Conservation (phyloP, 2,797 vertebrate species). For the Cuculus canorus region DNA sequence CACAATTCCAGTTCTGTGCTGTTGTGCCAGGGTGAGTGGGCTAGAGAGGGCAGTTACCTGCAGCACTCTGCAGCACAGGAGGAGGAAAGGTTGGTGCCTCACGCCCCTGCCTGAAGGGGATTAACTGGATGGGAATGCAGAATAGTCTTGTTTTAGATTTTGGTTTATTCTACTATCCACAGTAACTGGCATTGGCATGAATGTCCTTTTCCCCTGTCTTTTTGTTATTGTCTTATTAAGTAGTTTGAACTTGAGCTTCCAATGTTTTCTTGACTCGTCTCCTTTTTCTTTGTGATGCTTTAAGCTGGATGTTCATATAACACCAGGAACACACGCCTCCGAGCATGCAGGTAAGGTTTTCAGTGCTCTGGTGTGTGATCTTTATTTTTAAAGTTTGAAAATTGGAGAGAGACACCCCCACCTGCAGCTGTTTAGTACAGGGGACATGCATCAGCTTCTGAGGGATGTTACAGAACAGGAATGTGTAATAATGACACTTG, state of each 20-base stretch:
- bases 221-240: not conserved
- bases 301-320: conserved; percentile 95
- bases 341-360: conserved; percentile 90
- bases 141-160: not conserved
- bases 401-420: not conserved
- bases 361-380: not conserved
- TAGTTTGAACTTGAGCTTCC: not conserved
- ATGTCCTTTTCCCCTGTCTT: rapidly evolving
- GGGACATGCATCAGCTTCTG: not conserved
- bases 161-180: not conserved
- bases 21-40: rapidly evolving
- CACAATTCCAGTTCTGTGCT: not conserved
- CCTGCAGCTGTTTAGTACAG: not conserved
- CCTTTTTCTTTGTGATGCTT: not conserved
- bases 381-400: not conserved
- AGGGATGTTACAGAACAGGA: not conserved
- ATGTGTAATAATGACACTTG: not conserved
- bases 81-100: not conserved
- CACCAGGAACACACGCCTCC: conserved; percentile 91
- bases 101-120: not conserved
- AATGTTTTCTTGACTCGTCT: not conserved
- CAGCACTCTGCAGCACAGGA: rapidly evolving
- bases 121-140: not conserved
- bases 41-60: not conserved
- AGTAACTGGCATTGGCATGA: not conserved